Evolutionary conservation across 2,797 vertebrate genomes (phyloP).

Genomic region (Hoplostethus mediterraneus): DNA sequence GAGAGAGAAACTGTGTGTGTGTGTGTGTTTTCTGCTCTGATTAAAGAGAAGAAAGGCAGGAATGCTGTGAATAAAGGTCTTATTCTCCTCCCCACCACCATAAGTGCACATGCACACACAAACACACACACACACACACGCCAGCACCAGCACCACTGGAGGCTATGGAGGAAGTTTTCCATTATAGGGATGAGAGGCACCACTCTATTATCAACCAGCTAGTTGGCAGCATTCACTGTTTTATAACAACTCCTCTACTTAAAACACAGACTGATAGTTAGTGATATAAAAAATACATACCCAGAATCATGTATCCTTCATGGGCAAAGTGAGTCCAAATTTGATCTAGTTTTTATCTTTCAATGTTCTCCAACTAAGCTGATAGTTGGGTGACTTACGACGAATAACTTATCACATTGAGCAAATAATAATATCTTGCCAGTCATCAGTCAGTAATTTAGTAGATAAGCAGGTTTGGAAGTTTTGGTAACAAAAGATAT

Average conservation of each 20-base stretch:
- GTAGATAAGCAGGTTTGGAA: no score
- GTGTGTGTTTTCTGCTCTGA: slow-evolving; percentile 51
- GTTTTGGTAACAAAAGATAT: no score
- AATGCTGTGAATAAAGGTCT: slow-evolving; percentile 18
- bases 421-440: no score
- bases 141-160: background rate
- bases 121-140: background rate
- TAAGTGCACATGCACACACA: background rate
- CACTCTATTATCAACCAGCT: slow-evolving; percentile 2
- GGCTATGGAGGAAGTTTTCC: slow-evolving; percentile 5
- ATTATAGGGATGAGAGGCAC: slow-evolving; percentile 9
- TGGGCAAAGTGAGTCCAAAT: no score
- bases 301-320: no score
- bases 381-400: no score
- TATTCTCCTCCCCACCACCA: background rate
- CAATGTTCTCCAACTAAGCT: no score
- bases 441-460: no score
- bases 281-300: background rate
- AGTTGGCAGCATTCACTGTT: background rate
- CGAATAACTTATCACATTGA: no score
- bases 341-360: no score
- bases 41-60: slow-evolving; percentile 49
- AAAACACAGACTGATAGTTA: background rate
- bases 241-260: background rate
- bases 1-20: background rate